Conservation (phyloP, 1,140 invertebrate species). For the Hyphantria cunea region DNA sequence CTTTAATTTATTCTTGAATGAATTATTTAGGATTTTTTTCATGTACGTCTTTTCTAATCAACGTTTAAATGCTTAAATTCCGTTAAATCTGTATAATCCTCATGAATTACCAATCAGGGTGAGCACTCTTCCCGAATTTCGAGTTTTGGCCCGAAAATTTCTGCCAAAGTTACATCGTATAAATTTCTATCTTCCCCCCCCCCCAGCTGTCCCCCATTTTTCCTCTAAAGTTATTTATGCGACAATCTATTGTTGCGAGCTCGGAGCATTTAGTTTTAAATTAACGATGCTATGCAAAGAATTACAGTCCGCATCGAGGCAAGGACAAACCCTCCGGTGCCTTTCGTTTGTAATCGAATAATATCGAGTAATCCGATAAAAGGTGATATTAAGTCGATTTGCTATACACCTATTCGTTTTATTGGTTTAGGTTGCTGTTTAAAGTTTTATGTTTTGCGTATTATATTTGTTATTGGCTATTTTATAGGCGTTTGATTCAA, state of each 20-base stretch:
- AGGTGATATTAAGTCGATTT: slow-evolving; percentile 25
- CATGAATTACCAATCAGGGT: slow-evolving; percentile 28
- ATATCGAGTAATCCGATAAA: slow-evolving; percentile 25
- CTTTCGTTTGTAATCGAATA: slow-evolving; percentile 19
- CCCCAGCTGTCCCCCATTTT: slow-evolving; percentile 15
- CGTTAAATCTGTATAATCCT: slow-evolving; percentile 25
- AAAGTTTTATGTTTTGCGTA: slow-evolving; percentile 3
- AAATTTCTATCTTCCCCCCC: slow-evolving; percentile 16
- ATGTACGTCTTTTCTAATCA: slow-evolving; percentile 23
- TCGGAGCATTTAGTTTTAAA: slow-evolving; percentile 32
- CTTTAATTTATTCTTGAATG: slow-evolving; percentile 17
- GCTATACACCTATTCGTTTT: slow-evolving; percentile 4
- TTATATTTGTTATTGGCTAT: slow-evolving; percentile 6
- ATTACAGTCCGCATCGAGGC: slow-evolving; percentile 1
- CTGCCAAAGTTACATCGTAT: slow-evolving; percentile 23
- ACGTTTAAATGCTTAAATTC: slow-evolving; percentile 20
- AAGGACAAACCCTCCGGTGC: slow-evolving; percentile 9
- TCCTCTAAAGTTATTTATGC: slow-evolving; percentile 30
- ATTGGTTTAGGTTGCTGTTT: slow-evolving; percentile 6
- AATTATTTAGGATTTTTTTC: slow-evolving; percentile 26
- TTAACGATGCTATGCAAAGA: slow-evolving; percentile 29
- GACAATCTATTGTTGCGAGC: slow-evolving; percentile 30
- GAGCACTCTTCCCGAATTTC: slow-evolving; percentile 10
- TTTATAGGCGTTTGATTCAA: slow-evolving; percentile 1
- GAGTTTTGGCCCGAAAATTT: slow-evolving; percentile 25